Evolutionary conservation across 2,888 invertebrate genomes (phyloP), one percentile per base, ranked within the genome.

Genomic region (Sicus ferrugineus): DNA sequence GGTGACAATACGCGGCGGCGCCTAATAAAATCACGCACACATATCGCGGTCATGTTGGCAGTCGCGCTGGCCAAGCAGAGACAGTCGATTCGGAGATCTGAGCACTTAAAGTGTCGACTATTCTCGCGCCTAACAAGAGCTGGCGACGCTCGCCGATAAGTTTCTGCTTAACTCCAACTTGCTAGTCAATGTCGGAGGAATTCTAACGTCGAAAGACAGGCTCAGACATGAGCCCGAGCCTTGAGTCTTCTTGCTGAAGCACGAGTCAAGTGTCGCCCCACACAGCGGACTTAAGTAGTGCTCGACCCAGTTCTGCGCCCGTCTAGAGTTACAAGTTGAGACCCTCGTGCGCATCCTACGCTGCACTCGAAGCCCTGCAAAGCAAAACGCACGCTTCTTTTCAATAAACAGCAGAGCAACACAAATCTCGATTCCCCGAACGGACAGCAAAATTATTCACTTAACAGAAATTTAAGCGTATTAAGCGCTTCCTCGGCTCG

Each of bases 391-490:
- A 31, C 28, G 14, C 3, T 30, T 30, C 6, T 30, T 30, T 58
- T 58, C 16, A 16, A 46, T 21, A 34, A 34, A 46, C 9, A 62
- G 42, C 61, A 42, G 16, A 38, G 4, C 11, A 26, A 61, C 38
- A 42, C 21, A 50, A 16, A 50, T 50, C 50, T 50, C 11, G 50
- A 50, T 50, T 50, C 50, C n/a, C 23, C 11, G 50, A 50, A 50
- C 19, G 50, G 11, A 2, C 50, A 50, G 50, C 50, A 50, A 9
- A 46, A 62, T 48, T 62, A 62, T 62, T 62, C 62, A 62, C 42
- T 62, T 62, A 62, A 46, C 23, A 46, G 62, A 42, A 42, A 62
- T 42, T 21, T 28, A 42, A 62, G 46, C 62, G 62, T 46, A 62
- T 62, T 46, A 16, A 28, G 58, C 9, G 58, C 58, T 58, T 31